Evolutionary conservation across 2,113 vertebrate species (phyloP).

Genomic region (Protobothrops flavoviridis): DNA sequence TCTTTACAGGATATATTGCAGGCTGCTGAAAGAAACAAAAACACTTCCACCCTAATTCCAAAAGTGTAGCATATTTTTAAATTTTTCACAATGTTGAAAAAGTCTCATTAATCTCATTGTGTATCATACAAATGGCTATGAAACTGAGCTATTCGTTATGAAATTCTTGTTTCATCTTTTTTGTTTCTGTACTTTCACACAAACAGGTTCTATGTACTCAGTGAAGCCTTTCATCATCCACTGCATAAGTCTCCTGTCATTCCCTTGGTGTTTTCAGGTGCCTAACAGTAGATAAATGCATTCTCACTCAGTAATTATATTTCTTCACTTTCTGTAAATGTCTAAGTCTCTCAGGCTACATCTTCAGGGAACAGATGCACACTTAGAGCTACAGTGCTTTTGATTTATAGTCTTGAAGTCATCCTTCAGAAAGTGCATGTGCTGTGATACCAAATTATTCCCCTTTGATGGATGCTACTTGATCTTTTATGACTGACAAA

Average conservation of each 20-base stretch:
- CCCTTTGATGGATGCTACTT: background rate
- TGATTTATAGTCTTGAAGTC: background rate
- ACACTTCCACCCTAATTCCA: background rate
- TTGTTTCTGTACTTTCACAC: background rate
- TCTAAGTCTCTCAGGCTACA: background rate
- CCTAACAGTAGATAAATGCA: background rate
- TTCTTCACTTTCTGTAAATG: background rate
- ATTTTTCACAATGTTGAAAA: background rate
- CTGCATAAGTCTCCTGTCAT: background rate
- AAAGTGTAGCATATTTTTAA: background rate
- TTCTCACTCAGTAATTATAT: background rate
- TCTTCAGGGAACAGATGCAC: background rate
- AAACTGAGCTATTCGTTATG: background rate
- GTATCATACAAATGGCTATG: background rate
- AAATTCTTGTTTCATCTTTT: background rate
- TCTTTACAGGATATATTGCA: background rate
- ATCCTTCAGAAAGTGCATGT: background rate
- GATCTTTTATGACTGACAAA: background rate
- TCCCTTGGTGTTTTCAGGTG: background rate
- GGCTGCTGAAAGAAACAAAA: background rate
- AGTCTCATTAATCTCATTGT: background rate
- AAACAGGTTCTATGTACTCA: background rate
- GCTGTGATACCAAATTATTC: background rate
- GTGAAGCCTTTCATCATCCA: background rate
- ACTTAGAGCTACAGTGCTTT: background rate